These are phyloP conservation scores for Melanerpes aurifrons DNA, from an alignment of 2,113 vertebrate genomes.

Conservation along the genomic window DNA sequence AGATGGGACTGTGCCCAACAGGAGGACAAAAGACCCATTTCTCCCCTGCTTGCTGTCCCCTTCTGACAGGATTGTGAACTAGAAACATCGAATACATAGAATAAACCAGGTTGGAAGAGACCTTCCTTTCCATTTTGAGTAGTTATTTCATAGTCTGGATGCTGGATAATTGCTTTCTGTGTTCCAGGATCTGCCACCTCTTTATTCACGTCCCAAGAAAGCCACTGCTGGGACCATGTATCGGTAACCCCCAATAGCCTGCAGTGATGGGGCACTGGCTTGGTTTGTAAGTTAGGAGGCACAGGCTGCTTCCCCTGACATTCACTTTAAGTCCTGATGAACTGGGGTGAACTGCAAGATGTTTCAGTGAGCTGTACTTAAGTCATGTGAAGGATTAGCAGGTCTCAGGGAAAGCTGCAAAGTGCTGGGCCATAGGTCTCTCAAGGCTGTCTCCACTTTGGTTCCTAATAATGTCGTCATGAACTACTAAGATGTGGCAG, in stretches of 20 bases:
- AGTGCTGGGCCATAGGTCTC: rapidly evolving
- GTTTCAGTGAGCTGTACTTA: neutral
- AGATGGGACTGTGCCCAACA: neutral
- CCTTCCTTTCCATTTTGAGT: neutral
- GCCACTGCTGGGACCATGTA: neutral
- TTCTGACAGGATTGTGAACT: neutral
- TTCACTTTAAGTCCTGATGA: neutral
- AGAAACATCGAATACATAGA: neutral
- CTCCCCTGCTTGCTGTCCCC: neutral
- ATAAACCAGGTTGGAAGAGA: no score
- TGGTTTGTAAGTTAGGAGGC: neutral
- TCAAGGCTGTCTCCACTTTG: neutral
- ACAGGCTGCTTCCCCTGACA: neutral
- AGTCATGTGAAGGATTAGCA: neutral
- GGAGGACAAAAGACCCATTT: neutral
- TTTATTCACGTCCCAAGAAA: neutral
- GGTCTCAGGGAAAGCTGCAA: neutral
- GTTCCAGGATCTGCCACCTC: neutral
- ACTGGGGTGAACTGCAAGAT: neutral
- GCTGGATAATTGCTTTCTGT: neutral
- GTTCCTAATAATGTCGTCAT: constrained; percentile 37
- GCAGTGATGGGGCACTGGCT: rapidly evolving
- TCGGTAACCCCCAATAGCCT: neutral
- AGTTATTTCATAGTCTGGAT: neutral
- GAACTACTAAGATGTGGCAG: constrained; percentile 46